phyloP scores from a whole-genome alignment of 2,888 invertebrate genomes.

The Phortica magna region DNA sequence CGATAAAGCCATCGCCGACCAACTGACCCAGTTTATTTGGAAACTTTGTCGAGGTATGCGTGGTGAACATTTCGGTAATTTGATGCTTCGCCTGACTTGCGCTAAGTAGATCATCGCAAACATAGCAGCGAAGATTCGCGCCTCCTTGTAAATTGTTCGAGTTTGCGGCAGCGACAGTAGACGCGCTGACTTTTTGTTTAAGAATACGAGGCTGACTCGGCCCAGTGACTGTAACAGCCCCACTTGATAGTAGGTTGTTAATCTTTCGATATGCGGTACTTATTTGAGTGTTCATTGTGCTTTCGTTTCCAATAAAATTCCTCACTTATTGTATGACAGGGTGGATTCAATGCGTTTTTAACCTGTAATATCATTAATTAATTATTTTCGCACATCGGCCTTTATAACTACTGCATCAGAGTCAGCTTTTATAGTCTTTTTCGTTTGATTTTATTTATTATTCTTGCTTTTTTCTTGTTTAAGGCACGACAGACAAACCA shows the following conservation, averaged over 20 bases:
- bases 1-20: conserved; percentile 79
- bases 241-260: conserved; percentile 77
- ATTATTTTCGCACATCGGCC: background rate
- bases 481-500: background rate
- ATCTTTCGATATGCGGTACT: conserved; percentile 78
- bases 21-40: conserved; percentile 79
- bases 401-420: background rate
- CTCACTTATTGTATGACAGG: background rate
- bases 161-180: conserved; percentile 54
- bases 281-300: conserved; percentile 75
- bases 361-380: conserved; percentile 25
- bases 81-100: conserved; percentile 70
- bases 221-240: conserved; percentile 77
- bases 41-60: conserved; percentile 78
- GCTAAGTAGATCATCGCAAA: conserved; percentile 77
- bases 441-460: background rate
- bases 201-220: conserved; percentile 77
- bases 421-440: background rate
- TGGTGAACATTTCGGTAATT: conserved; percentile 76
- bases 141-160: conserved; percentile 55
- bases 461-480: background rate
- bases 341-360: conserved; percentile 5
- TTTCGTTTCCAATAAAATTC: background rate
- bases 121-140: conserved; percentile 73
- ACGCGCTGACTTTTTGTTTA: conserved; percentile 71